These are phyloP conservation scores for Orycteropus afer DNA, from an alignment of 2,113 vertebrate genomes.

Conservation along the genomic window DNA sequence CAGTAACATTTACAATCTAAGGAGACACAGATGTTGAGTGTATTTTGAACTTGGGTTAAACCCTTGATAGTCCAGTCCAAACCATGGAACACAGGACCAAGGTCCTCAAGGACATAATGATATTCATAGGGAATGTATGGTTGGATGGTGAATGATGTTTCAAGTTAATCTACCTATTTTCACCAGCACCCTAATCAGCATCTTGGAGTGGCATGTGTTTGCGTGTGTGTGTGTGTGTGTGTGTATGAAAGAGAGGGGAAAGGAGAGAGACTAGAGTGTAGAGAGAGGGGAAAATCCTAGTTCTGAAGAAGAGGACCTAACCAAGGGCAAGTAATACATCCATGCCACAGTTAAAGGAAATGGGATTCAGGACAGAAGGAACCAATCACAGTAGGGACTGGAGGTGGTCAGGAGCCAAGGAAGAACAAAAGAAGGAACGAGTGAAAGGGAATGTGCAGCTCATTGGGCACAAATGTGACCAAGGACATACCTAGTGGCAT, in stretches of 20 bases:
- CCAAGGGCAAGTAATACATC: background rate
- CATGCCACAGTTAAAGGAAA: background rate
- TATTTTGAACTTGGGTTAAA: background rate
- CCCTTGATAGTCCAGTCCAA: background rate
- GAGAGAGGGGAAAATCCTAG: background rate
- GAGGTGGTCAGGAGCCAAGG: no score
- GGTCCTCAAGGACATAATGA: background rate
- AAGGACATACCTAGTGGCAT: accelerated
- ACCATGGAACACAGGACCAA: accelerated
- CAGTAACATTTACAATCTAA: background rate
- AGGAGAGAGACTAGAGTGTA: background rate
- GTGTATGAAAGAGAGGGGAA: no score
- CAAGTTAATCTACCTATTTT: background rate
- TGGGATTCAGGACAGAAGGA: background rate
- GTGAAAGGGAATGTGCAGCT: accelerated
- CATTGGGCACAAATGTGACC: background rate
- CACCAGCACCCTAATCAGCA: background rate
- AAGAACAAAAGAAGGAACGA: accelerated
- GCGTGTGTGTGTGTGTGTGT: background rate
- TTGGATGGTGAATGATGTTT: background rate
- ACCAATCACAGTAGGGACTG: background rate
- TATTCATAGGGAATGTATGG: accelerated
- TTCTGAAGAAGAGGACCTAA: background rate
- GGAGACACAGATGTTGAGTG: background rate
- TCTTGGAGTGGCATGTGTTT: background rate